These are phyloP conservation scores for Caenorhabditis sp. DNA, from an alignment of 2,888 invertebrate species.

Conservation along the genomic window DNA sequence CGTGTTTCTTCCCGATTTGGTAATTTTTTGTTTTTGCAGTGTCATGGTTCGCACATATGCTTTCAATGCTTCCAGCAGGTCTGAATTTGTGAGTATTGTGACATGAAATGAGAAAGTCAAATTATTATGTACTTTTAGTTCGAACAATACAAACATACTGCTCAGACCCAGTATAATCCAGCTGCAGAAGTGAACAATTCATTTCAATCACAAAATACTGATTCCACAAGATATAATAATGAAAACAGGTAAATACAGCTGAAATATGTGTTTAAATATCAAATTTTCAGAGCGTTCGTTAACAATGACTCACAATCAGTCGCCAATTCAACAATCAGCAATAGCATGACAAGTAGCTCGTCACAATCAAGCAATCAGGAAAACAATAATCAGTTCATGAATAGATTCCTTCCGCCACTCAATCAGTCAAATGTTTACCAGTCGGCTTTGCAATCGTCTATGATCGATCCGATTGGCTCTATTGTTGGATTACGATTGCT, in stretches of 20 bases:
- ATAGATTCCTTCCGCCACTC: conserved; percentile 18
- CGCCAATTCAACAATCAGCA: conserved; percentile 8
- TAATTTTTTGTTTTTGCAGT: conserved; percentile 7
- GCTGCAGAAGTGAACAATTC: background rate
- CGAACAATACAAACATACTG: conserved; percentile 50
- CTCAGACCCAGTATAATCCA: conserved; percentile 8
- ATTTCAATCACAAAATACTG: conserved; percentile 24
- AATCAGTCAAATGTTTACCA: conserved; percentile 51
- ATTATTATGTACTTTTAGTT: conserved; percentile 18
- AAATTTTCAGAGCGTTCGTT: conserved; percentile 9
- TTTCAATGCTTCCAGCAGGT: conserved; percentile 55
- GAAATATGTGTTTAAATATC: background rate
- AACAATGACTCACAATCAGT: conserved; percentile 11
- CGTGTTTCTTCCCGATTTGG: conserved; percentile 2
- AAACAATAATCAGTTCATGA: conserved; percentile 42
- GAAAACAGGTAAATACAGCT: conserved; percentile 47
- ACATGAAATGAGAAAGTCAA: background rate
- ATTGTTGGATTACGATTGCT: conserved; percentile 64
- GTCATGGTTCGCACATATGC: conserved; percentile 63
- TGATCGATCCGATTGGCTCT: conserved; percentile 63
- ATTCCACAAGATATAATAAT: conserved; percentile 3
- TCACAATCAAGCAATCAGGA: conserved; percentile 26
- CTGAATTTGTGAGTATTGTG: conserved; percentile 34
- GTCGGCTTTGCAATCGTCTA: conserved; percentile 59
- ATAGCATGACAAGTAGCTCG: conserved; percentile 10